A percentile compares a stretch with the other conserved stretches of the same genome.
phyloP scores from a whole-genome alignment of 2,888 invertebrate species.

The Clostera curtula region DNA sequence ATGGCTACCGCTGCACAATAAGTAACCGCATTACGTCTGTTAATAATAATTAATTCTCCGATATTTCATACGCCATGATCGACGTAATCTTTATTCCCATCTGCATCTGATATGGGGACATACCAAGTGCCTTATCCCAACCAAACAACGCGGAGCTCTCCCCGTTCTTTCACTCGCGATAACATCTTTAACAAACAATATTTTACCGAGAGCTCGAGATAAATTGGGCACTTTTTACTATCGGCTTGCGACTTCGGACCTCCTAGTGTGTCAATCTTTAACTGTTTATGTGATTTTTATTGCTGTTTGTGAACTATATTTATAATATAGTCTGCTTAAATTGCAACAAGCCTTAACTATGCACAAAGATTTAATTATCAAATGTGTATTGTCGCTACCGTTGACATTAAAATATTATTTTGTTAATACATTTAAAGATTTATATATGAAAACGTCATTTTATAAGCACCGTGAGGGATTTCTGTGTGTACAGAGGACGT shows the following conservation, averaged over 20 bases:
- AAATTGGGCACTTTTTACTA: slow-evolving; percentile 34
- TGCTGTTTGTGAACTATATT: slow-evolving; percentile 51
- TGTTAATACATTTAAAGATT: too few species aligned
- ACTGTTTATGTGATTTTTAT: slow-evolving; percentile 61
- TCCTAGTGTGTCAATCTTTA: slow-evolving; percentile 58
- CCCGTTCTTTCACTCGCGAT: slow-evolving; percentile 10
- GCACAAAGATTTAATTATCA: too few species aligned
- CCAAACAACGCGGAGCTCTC: slow-evolving; percentile 31
- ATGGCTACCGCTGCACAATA: slow-evolving; percentile 50
- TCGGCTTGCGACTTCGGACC: slow-evolving; percentile 41
- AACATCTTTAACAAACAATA: slow-evolving; percentile 18
- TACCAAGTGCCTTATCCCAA: slow-evolving; percentile 27
- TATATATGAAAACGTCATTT: too few species aligned
- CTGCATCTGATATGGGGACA: slow-evolving; percentile 45
- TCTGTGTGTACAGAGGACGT: too few species aligned
- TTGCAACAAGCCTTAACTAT: too few species aligned
- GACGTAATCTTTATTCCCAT: slow-evolving; percentile 53
- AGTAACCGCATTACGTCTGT: slow-evolving; percentile 59
- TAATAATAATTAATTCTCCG: slow-evolving; percentile 63
- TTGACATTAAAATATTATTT: slow-evolving; percentile 10
- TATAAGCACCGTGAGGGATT: too few species aligned
- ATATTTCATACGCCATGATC: slow-evolving; percentile 55
- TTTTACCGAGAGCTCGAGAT: slow-evolving; percentile 22
- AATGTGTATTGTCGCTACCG: slow-evolving; percentile 18
- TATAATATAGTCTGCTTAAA: slow-evolving; percentile 41